Percentiles rank a stretch among this genome's conserved stretches.
These are phyloP conservation scores for Tautogolabrus adspersus DNA, from an alignment of 2,113 vertebrate species.

Conservation along the genomic window DNA sequence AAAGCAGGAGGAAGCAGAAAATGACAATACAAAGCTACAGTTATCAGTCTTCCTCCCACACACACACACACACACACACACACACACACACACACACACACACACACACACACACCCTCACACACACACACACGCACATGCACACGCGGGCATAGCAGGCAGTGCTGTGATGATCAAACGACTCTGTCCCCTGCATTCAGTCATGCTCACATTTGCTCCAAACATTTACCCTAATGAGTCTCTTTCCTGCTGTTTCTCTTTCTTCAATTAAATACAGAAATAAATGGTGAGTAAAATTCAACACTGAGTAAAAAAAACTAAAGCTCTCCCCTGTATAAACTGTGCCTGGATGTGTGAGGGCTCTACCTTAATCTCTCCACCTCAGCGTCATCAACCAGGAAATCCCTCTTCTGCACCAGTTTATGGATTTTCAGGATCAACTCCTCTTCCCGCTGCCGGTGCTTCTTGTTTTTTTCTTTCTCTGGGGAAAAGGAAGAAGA, in stretches of 20 bases:
- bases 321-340: background rate
- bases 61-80: background rate
- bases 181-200: background rate
- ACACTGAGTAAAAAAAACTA: background rate
- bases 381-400: slow-evolving; percentile 97
- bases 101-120: slow-evolving; percentile 7
- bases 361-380: slow-evolving; percentile 94
- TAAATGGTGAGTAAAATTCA: background rate
- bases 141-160: slow-evolving; percentile 11
- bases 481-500: slow-evolving; percentile 77
- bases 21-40: slow-evolving; percentile 26
- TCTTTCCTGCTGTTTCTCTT: slow-evolving; percentile 13
- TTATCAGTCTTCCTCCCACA: slow-evolving; percentile 9
- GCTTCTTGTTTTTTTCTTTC: slow-evolving; percentile 91
- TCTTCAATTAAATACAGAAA: background rate
- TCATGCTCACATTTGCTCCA: slow-evolving; percentile 12
- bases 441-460: slow-evolving; percentile 93
- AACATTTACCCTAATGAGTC: slow-evolving; percentile 24
- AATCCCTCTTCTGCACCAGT: slow-evolving; percentile 97
- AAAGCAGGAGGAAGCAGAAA: background rate
- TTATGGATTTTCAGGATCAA: slow-evolving; percentile 97
- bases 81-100: background rate
- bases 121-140: background rate
- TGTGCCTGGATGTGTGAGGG: background rate
- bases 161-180: slow-evolving; percentile 27